A percentile compares a stretch with the other conserved stretches of the same genome.
Conservation (phyloP, 2,797 vertebrate genomes). For the Phalloptychus januarius region DNA sequence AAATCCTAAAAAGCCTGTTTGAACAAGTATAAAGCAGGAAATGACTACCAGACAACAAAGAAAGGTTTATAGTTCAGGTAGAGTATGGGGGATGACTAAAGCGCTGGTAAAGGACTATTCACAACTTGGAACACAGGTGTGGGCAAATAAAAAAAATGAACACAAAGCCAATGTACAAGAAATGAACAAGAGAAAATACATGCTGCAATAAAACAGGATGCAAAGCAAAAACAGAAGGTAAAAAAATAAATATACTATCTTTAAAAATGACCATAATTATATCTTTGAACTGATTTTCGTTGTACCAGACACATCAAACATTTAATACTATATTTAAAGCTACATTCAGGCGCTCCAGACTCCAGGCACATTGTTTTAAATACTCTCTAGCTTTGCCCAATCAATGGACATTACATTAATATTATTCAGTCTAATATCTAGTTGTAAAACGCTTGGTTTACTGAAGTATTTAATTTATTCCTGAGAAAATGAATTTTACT, state of each 20-base stretch:
- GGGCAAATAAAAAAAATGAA: background rate
- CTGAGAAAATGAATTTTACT: no score
- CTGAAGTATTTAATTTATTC: no score
- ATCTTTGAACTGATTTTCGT: no score
- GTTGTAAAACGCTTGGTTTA: no score
- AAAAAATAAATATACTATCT: background rate
- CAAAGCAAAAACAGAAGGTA: background rate
- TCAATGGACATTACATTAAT: no score
- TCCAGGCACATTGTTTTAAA: no score
- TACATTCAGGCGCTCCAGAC: no score
- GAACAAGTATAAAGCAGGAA: background rate
- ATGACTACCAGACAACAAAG: slow-evolving; percentile 6
- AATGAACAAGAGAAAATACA: background rate
- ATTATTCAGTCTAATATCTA: no score
- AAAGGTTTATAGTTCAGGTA: background rate
- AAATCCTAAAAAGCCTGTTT: background rate
- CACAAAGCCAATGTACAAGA: background rate
- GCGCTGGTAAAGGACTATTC: background rate
- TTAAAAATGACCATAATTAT: no score
- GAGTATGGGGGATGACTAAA: background rate
- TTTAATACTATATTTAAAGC: background rate
- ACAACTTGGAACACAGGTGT: background rate
- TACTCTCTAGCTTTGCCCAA: no score
- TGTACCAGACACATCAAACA: background rate
- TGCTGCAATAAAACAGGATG: background rate